Evolutionary conservation across 2,797 vertebrate genomes (phyloP).

Genomic region (Labeo calbasu): DNA sequence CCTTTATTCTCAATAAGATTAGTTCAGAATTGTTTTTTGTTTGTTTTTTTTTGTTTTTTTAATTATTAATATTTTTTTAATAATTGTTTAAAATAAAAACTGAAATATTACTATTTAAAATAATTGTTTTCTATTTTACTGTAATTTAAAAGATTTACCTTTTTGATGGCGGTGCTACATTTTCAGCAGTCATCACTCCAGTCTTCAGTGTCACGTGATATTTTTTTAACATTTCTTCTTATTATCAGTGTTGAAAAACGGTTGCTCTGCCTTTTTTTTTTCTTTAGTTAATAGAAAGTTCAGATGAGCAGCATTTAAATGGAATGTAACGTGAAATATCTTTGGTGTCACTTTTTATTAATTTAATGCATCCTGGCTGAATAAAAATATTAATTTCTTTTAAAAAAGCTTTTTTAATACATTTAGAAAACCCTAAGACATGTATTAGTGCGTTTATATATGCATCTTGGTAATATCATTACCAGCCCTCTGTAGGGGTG

Average conservation of each 20-base stretch:
- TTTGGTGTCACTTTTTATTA: too few species aligned
- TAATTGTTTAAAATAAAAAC: background rate
- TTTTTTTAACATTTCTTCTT: too few species aligned
- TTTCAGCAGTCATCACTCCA: background rate
- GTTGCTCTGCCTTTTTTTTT: too few species aligned
- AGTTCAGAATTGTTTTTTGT: background rate
- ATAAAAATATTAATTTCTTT: background rate
- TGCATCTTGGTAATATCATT: background rate
- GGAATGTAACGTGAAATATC: background rate
- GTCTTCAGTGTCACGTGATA: background rate
- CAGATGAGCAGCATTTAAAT: too few species aligned
- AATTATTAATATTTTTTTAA: background rate
- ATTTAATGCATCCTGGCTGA: background rate
- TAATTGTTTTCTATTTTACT: too few species aligned
- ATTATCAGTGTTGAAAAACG: too few species aligned
- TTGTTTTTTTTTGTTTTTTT: background rate
- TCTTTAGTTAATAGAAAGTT: too few species aligned
- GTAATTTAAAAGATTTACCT: background rate
- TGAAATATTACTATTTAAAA: background rate
- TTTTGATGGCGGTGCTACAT: background rate
- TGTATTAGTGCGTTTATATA: constrained; percentile 48
- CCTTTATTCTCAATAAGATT: background rate
- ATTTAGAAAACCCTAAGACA: background rate
- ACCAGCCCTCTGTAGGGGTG: background rate
- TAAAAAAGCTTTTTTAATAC: background rate